Evolutionary conservation across 2,113 vertebrate species (phyloP).

Genomic region (Perccottus glenii): DNA sequence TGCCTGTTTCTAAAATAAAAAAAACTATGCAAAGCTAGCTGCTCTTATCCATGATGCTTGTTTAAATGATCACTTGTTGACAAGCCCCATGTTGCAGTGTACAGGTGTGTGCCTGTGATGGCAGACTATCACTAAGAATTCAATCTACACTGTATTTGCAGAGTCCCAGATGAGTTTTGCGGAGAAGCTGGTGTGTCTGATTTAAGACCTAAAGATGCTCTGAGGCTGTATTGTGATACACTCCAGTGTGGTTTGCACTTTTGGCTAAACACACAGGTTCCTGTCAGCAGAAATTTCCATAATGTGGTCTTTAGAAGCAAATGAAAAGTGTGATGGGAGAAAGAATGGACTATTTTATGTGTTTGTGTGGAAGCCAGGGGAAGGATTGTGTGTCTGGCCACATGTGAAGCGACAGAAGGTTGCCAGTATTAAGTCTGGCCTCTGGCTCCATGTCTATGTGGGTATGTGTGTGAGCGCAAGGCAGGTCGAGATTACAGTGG

Average conservation of each 20-base stretch:
- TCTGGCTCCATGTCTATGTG: conserved; percentile 31
- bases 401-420: conserved; percentile 58
- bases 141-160: conserved; percentile 2
- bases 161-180: neutral
- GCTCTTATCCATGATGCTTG: neutral
- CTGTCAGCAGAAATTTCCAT: conserved; percentile 28
- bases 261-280: conserved; percentile 11
- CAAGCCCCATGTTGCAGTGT: neutral
- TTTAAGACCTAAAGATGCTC: conserved; percentile 34
- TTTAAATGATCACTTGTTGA: neutral
- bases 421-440: conserved; percentile 61
- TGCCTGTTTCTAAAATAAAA: too few species aligned
- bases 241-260: conserved; percentile 15
- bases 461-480: neutral
- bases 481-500: conserved; percentile 55
- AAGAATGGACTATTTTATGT: conserved; percentile 21
- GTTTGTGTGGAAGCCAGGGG: neutral
- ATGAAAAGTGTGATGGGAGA: neutral
- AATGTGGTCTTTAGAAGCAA: conserved; percentile 17
- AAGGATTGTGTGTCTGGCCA: conserved; percentile 23
- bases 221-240: conserved; percentile 15
- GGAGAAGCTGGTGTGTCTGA: conserved; percentile 27
- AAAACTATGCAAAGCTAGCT: too few species aligned
- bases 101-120: neutral
- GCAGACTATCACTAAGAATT: neutral